Percentiles rank a stretch among this genome's conserved stretches.
Evolutionary conservation across 2,113 vertebrate genomes (phyloP).

Genomic region (Crotophaga sulcirostris): DNA sequence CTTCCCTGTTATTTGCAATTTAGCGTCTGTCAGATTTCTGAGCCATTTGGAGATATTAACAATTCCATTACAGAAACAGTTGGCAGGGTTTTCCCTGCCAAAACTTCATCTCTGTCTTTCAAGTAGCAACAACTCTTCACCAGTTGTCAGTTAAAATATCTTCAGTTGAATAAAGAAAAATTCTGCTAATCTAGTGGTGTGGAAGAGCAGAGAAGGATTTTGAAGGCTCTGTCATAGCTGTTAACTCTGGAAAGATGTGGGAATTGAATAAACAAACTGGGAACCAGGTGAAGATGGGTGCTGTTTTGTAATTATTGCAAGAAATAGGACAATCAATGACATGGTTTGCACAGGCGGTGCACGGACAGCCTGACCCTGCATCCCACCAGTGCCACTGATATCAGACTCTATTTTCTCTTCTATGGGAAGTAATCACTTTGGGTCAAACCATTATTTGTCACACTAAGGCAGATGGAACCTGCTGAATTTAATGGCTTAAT

Average conservation of each 20-base stretch:
- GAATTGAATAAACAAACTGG: not conserved
- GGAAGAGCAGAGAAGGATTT: not conserved
- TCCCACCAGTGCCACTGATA: too few species aligned
- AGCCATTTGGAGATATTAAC: not conserved
- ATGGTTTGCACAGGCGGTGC: not conserved
- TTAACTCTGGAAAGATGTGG: not conserved
- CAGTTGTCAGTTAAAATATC: not conserved
- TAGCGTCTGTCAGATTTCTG: accelerated
- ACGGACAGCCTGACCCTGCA: not conserved
- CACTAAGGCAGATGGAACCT: not conserved
- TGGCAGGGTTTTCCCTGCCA: not conserved
- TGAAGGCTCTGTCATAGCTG: not conserved
- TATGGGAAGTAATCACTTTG: not conserved
- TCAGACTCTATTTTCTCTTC: not conserved
- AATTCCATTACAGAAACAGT: not conserved
- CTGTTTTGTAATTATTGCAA: not conserved
- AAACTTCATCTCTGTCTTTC: not conserved
- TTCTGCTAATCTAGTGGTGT: not conserved
- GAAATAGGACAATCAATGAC: accelerated
- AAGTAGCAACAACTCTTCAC: not conserved
- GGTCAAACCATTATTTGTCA: not conserved
- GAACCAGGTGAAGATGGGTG: not conserved
- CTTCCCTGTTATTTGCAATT: not conserved
- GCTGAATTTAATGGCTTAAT: not conserved
- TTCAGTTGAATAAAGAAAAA: not conserved